Base-by-base conservation (phyloP, 2,113 vertebrate species). In the Origma solitaria region DNA sequence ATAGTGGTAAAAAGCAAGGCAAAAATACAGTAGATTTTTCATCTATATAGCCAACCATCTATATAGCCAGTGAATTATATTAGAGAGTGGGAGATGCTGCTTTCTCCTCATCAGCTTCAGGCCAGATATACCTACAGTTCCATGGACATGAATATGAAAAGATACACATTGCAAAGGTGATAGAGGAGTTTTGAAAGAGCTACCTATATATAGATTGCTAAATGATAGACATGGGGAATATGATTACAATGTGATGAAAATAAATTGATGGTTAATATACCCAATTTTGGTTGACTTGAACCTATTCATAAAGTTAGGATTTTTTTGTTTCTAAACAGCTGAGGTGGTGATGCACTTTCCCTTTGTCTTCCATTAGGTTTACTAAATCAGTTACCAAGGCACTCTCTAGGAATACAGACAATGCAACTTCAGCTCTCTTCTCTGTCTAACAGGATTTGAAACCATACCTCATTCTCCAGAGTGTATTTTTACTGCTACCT, bases 341-440 rank as follows among this genome's bases (percentile, higher is more conserved):
- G 37, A 78, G 23, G 14, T 17, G 9, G 10, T 1, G 0, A 30
- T 23, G 9, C 0, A 1, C 16, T 84, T 84, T 45, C 54, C 38
- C 10, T 13, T 65, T 73, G 15, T 66, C 24, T 33, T 49, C 15
- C 15, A 45, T n/a, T 66, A 33, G 25, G 37, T 44, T 87, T 79
- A 85, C 20, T 28, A 66, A 70, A 53, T 7, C 10, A 86, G 17
- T 20, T 9, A 44, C 17, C 57, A 75, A 66, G 54, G 44, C 10
- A 31, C 11, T 20, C 11, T 58, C 9, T 23, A 37, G 31, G n/a
- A 82, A 70, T 25, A 88, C 17, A 79, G n/a, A 75, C 28, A 57
- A 50, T 0, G 7, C 19, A 78, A 44, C 15, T 79, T 62, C 51
- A 68, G 19, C 8, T 38, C 15, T 37, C n/a, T 82, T 71, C 38